Evolutionary conservation across 2,797 vertebrate species (phyloP), one percentile per base, ranked within the genome.

Genomic region (Darevskia nairensis): DNA sequence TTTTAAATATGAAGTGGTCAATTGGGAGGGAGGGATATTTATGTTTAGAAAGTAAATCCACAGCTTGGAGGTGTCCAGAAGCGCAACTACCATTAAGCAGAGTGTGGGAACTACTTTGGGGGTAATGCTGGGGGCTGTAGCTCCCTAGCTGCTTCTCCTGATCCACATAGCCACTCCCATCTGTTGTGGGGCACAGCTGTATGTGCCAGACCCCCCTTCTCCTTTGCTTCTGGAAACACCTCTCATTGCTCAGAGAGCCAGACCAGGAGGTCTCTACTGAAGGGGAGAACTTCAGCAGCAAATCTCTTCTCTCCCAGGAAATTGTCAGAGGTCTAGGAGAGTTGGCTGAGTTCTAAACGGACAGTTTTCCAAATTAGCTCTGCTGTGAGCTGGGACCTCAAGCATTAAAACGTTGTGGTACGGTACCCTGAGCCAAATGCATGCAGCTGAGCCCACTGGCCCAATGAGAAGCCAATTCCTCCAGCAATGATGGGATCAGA

Each of bases 231-330:
- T 32, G 32, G 71, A 64, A 64, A 64, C 21, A 21, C 21, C 21
- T 64, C 61, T 64, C 17, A 23, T 19, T 17, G 32, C 71, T 39
- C 17, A 13, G 6, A 3, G 29, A 66, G 68, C 39, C 87, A 89
- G 86, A 93, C 86, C 76, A 55, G 86, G 86, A 23, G 92, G 68
- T 82, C 25, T 79, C 87, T 84, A 91, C 90, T 5, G 86, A 80
- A 55, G 93, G 64, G 91, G 92, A 94, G 92, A 92, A 94, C 90
- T 91, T 80, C 17, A 50, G 46, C 15, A 0, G 86, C 89, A 94
- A 96, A 15, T 94, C 91, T 93, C 76, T 83, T 91, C 85, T 94
- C 91, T 96, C 96, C 96, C 96, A 95, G 94, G 93, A 86, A 95
- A 95, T 95, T 78, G 91, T 7, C 89, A 93, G 92, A 80, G 87